Base-by-base conservation (phyloP, 2,888 invertebrate species). In the Drosophila aldrichi region DNA sequence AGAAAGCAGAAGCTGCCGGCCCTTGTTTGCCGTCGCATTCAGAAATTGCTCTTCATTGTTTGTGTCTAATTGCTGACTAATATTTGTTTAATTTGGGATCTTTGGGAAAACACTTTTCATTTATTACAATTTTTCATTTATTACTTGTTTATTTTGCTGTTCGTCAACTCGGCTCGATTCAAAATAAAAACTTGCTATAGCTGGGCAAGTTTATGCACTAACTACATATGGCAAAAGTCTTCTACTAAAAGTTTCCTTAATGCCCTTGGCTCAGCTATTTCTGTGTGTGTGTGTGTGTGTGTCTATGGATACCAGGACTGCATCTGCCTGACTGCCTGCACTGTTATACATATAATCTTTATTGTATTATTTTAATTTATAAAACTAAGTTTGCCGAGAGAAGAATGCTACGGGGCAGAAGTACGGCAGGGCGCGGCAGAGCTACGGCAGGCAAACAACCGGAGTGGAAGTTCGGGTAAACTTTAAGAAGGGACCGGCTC, bases 301-400 rank as follows among this genome's bases (percentile, higher is more conserved):
- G n/a, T 18, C 8, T 58, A 18, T 48, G 14, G 36, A n/a, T 58
- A 29, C 6, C 22, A n/a, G 48, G 25, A 29, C 14, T 67, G 36
- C n/a, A 52, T 20, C 51, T 48, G 67, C 55, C 52, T 56, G 77
- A 63, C 66, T 81, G 70, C 67, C 62, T 66, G 34, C 62, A 48
- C 56, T 68, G 70, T 70, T 68, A 65, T 74, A 72, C 51, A 77
- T 77, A 81, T 81, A 88, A 85, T 85, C 85, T 77, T 81, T 77
- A 86, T 86, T 83, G 84, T 88, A 80, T 86, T 86, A 86, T 88
- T 88, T 88, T 86, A 86, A 86, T 86, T 86, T 86, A 75, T 82
- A 67, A 85, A 83, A 86, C 82, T 63, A 72, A 82, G 78, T 84
- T 81, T 77, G 71, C 58, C 63, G 58, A 61, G 48, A 62, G 43